Base-by-base conservation (phyloP, 2,113 vertebrate genomes). In the Caloenas nicobarica region DNA sequence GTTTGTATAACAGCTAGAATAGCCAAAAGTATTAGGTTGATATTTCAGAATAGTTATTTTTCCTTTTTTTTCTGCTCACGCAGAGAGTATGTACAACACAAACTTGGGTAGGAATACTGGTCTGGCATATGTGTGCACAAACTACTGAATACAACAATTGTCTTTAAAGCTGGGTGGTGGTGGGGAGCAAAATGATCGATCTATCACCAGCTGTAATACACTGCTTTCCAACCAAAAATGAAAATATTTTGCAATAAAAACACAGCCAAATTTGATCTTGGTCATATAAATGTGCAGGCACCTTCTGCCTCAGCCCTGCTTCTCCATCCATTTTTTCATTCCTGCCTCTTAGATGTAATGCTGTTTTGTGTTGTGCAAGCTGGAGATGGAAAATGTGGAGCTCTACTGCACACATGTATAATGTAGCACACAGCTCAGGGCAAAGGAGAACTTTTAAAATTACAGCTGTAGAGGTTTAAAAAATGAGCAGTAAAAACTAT, bases 101-200 rank as follows among this genome's bases (percentile, higher is more conserved):
- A 86, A 68, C 50, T 46, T 61, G 66, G 66, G n/a, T 65, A 40
- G 62, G 58, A 80, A n/a, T 69, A 40, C 25, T 84, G 62, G 50
- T 77, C 61, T 82, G 62, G 54, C 33, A 13, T 66, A 10, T 6
- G 54, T 70, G 44, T 36, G 33, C 66, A 77, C 18, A 34, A 85
- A 69, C 23, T 33, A 13, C 53, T 86, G 56, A 94, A 51, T 24
- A 79, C 36, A 81, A 16, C n/a, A 71, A 33, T 81, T 1, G 2
- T 64, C 24, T 87, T 64, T 74, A 79, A 91, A 72, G 51, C 29
- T 50, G 38, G 7, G 16, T 44, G 36, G 12, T 83, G 68, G 11
- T 3, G 3, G 28, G 19, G 77, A 92, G 4, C 61, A 89, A 81
- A 51, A 23, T 0, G 0, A 4, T 42, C 0, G 0, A 4, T 42